Base-by-base conservation (phyloP, 2,888 invertebrate genomes). In the Leptopilina myrica region DNA sequence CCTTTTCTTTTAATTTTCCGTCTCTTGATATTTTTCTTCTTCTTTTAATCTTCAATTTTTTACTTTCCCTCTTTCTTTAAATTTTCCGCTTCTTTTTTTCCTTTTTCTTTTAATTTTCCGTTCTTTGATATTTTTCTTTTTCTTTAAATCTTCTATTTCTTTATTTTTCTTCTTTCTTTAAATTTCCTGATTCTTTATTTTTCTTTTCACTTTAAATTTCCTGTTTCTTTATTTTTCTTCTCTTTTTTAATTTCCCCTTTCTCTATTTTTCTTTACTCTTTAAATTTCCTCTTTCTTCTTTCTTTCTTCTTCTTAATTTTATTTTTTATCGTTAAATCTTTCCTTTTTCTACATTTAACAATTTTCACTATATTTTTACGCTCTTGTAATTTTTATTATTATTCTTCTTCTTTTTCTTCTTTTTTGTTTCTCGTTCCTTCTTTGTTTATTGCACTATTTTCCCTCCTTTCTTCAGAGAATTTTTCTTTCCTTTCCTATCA, bases 401-500 rank as follows among this genome's bases (percentile, higher is more conserved):
- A 53, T 40, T 43, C 15, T 43, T 77, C n/a, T 49, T 33, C 33
- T 33, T 12, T 66, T n/a, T 73, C 15, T 78, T 56, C 64, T 73
- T 62, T 43, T 73, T 33, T 76, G 64, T 76, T 40, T 80, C 76
- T 75, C 82, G 77, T 59, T 12, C 64, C 65, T 79, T 77, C 82
- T 84, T 81, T 79, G 80, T 78, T 82, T 78, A 76, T 20, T 79
- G 80, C 64, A 79, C 78, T 80, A 77, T 40, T 69, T 78, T 69
- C 53, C 80, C 79, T 77, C 64, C 80, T 67, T 73, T 65, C 6
- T 40, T 20, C 76, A 62, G 76, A 43, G 76, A 33, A 33, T 78
- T 80, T 73, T 78, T 83, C 73, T 83, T 81, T 80, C 20, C 20
- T 81, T 83, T 77, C 80, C 84, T 81, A 82, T 81, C 64, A 77